These are phyloP conservation scores for Meloe dianella DNA, from an alignment of 2,888 invertebrate genomes.

Conservation along the genomic window DNA sequence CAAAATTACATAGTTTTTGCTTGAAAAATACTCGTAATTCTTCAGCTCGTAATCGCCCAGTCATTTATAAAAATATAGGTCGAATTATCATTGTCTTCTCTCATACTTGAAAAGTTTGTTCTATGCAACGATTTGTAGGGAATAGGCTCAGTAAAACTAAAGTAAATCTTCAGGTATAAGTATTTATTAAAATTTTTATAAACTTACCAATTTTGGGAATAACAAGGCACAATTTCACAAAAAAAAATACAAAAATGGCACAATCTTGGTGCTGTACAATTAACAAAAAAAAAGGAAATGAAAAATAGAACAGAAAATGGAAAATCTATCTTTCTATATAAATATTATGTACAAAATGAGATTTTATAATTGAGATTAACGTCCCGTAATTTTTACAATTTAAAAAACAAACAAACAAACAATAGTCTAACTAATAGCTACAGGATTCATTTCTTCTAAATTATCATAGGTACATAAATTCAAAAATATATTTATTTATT, in stretches of 20 bases:
- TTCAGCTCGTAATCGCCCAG: too few species aligned
- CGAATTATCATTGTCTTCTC: too few species aligned
- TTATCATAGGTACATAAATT: constrained; percentile 24
- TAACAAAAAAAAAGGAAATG: constrained; percentile 46
- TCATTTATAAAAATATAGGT: too few species aligned
- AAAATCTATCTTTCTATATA: constrained; percentile 41
- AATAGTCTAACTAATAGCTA: constrained; percentile 25
- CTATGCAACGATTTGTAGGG: too few species aligned
- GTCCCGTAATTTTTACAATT: constrained; percentile 19
- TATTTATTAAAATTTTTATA: constrained; percentile 54
- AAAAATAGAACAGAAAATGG: constrained; percentile 32
- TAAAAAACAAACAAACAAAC: constrained; percentile 13
- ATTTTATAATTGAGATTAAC: constrained; percentile 44
- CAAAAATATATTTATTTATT: constrained; percentile 14
- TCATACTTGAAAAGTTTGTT: too few species aligned
- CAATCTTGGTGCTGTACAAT: constrained; percentile 47
- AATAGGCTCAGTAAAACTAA: too few species aligned
- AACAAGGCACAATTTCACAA: constrained; percentile 51
- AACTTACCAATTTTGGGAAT: constrained; percentile 51
- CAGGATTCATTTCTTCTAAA: constrained; percentile 28
- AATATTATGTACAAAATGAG: constrained; percentile 46
- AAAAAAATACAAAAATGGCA: constrained; percentile 52
- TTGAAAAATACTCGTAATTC: too few species aligned
- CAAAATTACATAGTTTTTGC: too few species aligned
- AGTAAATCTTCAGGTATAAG: constrained; percentile 27